These are phyloP conservation scores for Anthrax anthrax DNA, from an alignment of 2,888 invertebrate genomes.

Conservation along the genomic window DNA sequence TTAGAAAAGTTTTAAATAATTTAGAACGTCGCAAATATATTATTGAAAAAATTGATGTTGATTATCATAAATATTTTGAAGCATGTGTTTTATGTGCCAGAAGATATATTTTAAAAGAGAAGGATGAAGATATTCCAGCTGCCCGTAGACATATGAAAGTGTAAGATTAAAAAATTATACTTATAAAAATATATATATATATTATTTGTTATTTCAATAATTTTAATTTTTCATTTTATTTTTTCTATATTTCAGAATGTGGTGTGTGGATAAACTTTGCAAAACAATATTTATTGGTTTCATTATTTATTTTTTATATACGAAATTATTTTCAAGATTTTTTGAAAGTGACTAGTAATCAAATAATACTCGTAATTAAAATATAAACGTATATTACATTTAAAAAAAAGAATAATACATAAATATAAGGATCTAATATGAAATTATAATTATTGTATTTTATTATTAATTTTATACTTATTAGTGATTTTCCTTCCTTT, in stretches of 20 bases:
- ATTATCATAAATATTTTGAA: slow-evolving; percentile 69
- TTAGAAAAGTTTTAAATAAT: slow-evolving; percentile 47
- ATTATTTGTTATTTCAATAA: neutral
- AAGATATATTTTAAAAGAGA: slow-evolving; percentile 67
- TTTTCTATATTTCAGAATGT: neutral
- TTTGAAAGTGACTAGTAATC: neutral
- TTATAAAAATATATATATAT: neutral
- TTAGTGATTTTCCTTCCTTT: too few relatives aligned
- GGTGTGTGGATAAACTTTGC: neutral
- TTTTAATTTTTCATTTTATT: neutral
- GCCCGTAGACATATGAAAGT: slow-evolving; percentile 65
- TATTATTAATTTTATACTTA: too few relatives aligned
- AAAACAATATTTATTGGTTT: neutral
- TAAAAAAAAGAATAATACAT: too few relatives aligned
- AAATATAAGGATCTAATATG: too few relatives aligned
- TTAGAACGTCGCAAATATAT: slow-evolving; percentile 51
- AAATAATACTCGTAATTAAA: too few relatives aligned
- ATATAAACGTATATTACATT: too few relatives aligned
- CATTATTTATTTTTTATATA: neutral
- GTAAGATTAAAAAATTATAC: slow-evolving; percentile 37
- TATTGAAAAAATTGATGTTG: slow-evolving; percentile 48
- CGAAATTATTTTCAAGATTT: neutral
- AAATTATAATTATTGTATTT: too few relatives aligned
- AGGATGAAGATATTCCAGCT: slow-evolving; percentile 63
- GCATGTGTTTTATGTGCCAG: slow-evolving; percentile 69